A percentile compares a stretch with the other conserved stretches of the same genome.
Evolutionary conservation across 2,888 invertebrate genomes (phyloP).

Genomic region (Orthosia incerta): DNA sequence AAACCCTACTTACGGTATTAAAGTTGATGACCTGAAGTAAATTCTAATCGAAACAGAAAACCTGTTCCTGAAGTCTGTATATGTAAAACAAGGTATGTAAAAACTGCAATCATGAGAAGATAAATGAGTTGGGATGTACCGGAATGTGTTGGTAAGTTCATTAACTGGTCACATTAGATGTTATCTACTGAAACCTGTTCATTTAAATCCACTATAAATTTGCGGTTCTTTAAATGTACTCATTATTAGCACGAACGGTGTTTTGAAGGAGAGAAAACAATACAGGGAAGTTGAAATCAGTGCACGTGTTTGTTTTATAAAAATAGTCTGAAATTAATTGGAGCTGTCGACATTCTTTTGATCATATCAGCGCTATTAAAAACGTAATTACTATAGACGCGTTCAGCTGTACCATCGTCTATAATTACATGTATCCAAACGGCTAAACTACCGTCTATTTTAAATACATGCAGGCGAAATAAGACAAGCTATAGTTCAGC

Average conservation of each 20-base stretch:
- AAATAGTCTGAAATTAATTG: conserved; percentile 53
- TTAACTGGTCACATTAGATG: conserved; percentile 65
- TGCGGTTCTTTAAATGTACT: conserved; percentile 11
- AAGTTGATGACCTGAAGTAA: conserved; percentile 52
- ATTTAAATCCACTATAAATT: conserved; percentile 52
- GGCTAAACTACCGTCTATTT: conserved; percentile 23
- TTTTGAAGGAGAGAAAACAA: conserved; percentile 10
- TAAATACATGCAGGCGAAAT: conserved; percentile 29
- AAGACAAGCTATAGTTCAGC: conserved; percentile 27
- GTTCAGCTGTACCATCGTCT: conserved; percentile 41
- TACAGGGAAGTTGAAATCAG: conserved; percentile 21
- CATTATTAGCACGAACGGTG: conserved; percentile 27
- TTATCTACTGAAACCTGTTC: conserved; percentile 46
- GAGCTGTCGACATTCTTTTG: conserved; percentile 58
- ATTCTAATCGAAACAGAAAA: conserved; percentile 73
- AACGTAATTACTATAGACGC: conserved; percentile 54
- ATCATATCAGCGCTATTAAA: conserved; percentile 60
- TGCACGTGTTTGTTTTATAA: conserved; percentile 42
- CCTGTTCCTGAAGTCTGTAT: conserved; percentile 66
- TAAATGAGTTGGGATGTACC: conserved; percentile 69
- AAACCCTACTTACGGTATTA: conserved; percentile 30
- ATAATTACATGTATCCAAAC: conserved; percentile 51
- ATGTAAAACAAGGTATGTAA: conserved; percentile 67
- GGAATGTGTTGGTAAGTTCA: conserved; percentile 66
- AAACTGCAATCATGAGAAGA: conserved; percentile 75